A percentile compares a stretch with the other conserved stretches of the same genome.
These are phyloP conservation scores for Polyodon spathula DNA, from an alignment of 2,113 vertebrate species.

Conservation along the genomic window DNA sequence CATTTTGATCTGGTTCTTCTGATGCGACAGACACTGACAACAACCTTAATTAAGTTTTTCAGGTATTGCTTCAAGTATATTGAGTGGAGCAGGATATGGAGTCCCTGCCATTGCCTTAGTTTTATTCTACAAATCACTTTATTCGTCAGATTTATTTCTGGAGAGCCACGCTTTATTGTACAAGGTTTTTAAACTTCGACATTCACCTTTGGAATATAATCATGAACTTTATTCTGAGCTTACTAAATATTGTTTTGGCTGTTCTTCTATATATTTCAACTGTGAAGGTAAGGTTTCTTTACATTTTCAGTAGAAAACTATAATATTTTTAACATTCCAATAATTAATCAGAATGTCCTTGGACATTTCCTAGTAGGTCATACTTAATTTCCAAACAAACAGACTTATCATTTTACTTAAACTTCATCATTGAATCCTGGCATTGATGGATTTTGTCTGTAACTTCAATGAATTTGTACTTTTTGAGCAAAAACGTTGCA, in stretches of 20 bases:
- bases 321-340: conserved; percentile 25
- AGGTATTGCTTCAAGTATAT: conserved; percentile 28
- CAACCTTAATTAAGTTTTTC: conserved; percentile 31
- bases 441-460: conserved; percentile 14
- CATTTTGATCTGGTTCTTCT: conserved; percentile 57
- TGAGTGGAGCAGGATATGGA: conserved; percentile 49
- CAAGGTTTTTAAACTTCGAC: conserved; percentile 43
- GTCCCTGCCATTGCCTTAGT: conserved; percentile 34
- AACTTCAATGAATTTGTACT: conserved; percentile 9
- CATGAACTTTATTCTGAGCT: conserved; percentile 69
- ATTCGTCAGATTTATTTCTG: conserved; percentile 40
- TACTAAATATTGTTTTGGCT: conserved; percentile 63
- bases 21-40: conserved; percentile 46
- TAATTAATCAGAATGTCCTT: conserved; percentile 50
- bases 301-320: conserved; percentile 4
- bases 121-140: conserved; percentile 30
- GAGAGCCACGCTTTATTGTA: conserved; percentile 37
- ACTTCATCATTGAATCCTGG: not conserved
- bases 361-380: conserved; percentile 51
- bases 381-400: conserved; percentile 22
- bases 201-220: conserved; percentile 44
- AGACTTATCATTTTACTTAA: not conserved
- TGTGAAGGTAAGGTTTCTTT: conserved; percentile 59
- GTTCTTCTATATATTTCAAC: conserved; percentile 57
- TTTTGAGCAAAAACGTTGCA: conserved; percentile 26